Percentiles rank a stretch among this genome's conserved stretches.
Evolutionary conservation across 2,797 vertebrate species (phyloP).

Genomic region (Myotis pilosus): DNA sequence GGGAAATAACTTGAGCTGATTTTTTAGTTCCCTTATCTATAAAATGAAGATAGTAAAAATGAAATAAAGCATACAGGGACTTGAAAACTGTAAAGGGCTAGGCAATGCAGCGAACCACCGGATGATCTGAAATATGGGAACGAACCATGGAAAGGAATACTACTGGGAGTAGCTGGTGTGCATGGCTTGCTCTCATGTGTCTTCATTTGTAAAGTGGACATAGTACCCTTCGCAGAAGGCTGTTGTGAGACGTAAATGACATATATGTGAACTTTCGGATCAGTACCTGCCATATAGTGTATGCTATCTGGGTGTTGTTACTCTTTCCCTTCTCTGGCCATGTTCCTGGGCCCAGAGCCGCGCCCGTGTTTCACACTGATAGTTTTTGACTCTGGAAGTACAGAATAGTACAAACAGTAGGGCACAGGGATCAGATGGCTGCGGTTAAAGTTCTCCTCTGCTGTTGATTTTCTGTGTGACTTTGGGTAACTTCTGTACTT

Average conservation of each 20-base stretch:
- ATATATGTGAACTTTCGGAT: not conserved
- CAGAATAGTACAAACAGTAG: not conserved
- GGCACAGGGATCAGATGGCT: not conserved
- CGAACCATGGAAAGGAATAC: not conserved
- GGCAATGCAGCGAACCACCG: not conserved
- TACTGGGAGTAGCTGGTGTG: not conserved
- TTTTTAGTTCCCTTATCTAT: not conserved
- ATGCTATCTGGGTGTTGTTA: not conserved
- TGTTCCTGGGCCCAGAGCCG: not conserved
- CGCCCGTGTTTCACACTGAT: not conserved
- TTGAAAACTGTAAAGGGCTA: not conserved
- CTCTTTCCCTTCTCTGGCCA: not conserved
- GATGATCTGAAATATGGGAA: not conserved
- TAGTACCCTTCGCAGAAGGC: not conserved
- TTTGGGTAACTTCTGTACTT: not conserved
- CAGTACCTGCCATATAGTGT: not conserved
- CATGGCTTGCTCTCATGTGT: not conserved
- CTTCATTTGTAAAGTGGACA: not conserved
- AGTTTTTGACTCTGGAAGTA: not conserved
- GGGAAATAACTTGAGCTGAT: not conserved
- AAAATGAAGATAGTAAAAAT: not conserved
- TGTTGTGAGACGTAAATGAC: not conserved
- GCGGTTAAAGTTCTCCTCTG: not conserved
- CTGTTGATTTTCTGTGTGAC: not conserved
- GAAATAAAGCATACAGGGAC: not conserved